These are phyloP conservation scores for Emmelina monodactyla DNA, from an alignment of 2,888 invertebrate species.

Conservation along the genomic window DNA sequence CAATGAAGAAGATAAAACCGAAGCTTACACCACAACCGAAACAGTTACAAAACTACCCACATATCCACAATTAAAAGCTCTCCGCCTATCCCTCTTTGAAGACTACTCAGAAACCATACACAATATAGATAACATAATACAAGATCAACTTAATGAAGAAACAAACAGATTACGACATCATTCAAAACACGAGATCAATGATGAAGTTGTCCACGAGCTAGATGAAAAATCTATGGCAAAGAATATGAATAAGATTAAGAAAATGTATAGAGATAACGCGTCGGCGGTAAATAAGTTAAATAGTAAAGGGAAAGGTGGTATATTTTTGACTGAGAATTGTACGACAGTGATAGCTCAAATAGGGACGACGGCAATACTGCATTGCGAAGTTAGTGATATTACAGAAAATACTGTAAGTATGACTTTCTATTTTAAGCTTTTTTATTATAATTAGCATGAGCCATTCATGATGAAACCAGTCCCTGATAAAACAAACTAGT, in stretches of 20 bases:
- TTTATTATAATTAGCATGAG: too few species aligned
- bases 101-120: slow-evolving; percentile 45
- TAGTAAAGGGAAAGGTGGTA: slow-evolving; percentile 45
- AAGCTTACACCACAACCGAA: slow-evolving; percentile 31
- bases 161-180: slow-evolving; percentile 33
- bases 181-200: slow-evolving; percentile 33
- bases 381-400: slow-evolving; percentile 71
- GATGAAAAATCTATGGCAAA: slow-evolving; percentile 39
- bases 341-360: slow-evolving; percentile 71
- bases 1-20: slow-evolving; percentile 30
- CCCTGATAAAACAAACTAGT: too few species aligned
- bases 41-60: slow-evolving; percentile 25
- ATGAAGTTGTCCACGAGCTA: slow-evolving; percentile 38
- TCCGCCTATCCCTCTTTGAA: slow-evolving; percentile 33
- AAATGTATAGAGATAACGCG: slow-evolving; percentile 59
- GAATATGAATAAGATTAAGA: slow-evolving; percentile 50
- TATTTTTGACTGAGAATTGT: slow-evolving; percentile 69
- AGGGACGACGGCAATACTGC: slow-evolving; percentile 68
- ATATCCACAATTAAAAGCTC: slow-evolving; percentile 44
- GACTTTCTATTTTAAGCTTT: too few species aligned
- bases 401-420: slow-evolving; percentile 69
- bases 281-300: slow-evolving; percentile 50
- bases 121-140: slow-evolving; percentile 43
- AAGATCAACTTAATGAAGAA: slow-evolving; percentile 27
- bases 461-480: too few species aligned